Evolutionary conservation across 2,888 invertebrate genomes (phyloP).

Genomic region (Drosophila tripunctata): DNA sequence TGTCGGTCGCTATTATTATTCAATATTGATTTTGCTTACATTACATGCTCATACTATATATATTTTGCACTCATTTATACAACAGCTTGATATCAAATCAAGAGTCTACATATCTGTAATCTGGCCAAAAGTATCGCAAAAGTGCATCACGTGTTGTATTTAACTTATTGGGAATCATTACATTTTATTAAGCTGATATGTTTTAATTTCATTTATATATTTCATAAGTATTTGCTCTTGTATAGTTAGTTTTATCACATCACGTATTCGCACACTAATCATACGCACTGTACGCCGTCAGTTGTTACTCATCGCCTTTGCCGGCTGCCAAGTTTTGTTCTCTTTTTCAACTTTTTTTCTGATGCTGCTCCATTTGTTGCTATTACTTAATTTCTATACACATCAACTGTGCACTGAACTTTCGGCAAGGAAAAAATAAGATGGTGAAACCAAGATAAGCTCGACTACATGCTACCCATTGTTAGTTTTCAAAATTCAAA

Average conservation of each 20-base stretch:
- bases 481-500: too few species aligned
- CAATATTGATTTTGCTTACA: slow-evolving; percentile 70
- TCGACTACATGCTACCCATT: too few species aligned
- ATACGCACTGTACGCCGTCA: slow-evolving; percentile 43
- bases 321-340: slow-evolving; percentile 48
- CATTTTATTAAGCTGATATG: background rate
- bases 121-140: background rate
- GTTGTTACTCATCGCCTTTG: slow-evolving; percentile 65
- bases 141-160: slow-evolving; percentile 8
- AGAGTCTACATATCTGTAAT: background rate
- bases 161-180: background rate
- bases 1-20: slow-evolving; percentile 57
- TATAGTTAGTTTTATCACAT: background rate
- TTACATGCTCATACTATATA: slow-evolving; percentile 29
- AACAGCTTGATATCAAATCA: slow-evolving; percentile 6
- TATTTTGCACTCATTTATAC: slow-evolving; percentile 23
- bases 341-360: slow-evolving; percentile 10
- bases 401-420: slow-evolving; percentile 62
- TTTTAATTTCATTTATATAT: background rate
- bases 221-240: background rate
- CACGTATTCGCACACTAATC: slow-evolving; percentile 27
- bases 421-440: slow-evolving; percentile 5
- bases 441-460: background rate
- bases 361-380: slow-evolving; percentile 37
- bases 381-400: slow-evolving; percentile 67